A percentile compares a stretch with the other conserved stretches of the same genome.
These are phyloP conservation scores for Melanotus villosus DNA, from an alignment of 2,888 invertebrate species.

Conservation along the genomic window DNA sequence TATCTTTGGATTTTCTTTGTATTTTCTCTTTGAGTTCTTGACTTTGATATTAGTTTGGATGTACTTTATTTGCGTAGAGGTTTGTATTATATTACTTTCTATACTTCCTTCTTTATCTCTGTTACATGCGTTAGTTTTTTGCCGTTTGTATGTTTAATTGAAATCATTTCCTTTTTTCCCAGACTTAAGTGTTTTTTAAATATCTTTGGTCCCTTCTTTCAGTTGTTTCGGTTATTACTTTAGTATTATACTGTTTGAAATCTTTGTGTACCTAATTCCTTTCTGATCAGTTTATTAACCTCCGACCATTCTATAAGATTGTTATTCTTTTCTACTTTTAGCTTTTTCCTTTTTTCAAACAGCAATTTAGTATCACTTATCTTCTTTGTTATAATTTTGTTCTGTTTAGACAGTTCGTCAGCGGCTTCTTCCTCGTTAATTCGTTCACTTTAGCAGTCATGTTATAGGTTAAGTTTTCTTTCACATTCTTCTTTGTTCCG, in stretches of 20 bases:
- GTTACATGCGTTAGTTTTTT: not conserved
- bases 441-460: not conserved
- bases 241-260: not conserved
- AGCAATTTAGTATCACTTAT: not conserved
- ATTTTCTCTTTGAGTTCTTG: too few relatives aligned
- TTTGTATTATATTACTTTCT: not conserved
- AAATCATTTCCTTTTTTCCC: not conserved
- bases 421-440: not conserved
- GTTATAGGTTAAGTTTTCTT: not conserved
- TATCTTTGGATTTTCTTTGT: not conserved
- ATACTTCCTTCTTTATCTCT: not conserved
- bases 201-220: not conserved
- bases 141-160: not conserved
- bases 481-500: not conserved
- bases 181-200: not conserved
- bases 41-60: too few relatives aligned
- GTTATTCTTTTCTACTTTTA: not conserved
- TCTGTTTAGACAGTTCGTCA: not conserved
- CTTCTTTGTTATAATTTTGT: conserved; percentile 3
- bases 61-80: not conserved
- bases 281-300: conserved; percentile 3
- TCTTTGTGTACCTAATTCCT: conserved; percentile 2
- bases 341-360: not conserved
- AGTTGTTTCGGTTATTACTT: not conserved
- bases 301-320: conserved; percentile 7